Percentiles rank a stretch among this genome's conserved stretches.
Conservation (phyloP, 64 coral and sea anemone species). For the Stichodactyla mertensii region DNA sequence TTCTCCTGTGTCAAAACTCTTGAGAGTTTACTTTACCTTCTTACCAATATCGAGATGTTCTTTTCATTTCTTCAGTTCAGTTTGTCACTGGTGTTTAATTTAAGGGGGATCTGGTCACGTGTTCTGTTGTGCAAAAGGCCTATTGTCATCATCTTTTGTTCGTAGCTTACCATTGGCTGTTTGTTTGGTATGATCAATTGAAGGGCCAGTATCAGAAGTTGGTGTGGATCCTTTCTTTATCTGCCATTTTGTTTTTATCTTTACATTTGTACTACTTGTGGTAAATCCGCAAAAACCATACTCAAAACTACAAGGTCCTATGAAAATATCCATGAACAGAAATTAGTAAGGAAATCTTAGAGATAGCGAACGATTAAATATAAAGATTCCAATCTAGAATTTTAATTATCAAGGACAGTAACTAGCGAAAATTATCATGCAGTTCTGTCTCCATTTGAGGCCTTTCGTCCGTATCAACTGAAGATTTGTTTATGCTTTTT, state of each 20-base stretch:
- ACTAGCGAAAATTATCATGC: too few relatives aligned
- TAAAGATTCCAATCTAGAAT: background rate
- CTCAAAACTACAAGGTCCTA: constrained; percentile 34
- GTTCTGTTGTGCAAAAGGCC: too few relatives aligned
- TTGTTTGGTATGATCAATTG: constrained; percentile 24
- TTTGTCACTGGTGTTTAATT: too few relatives aligned
- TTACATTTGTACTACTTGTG: background rate
- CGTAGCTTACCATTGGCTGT: background rate
- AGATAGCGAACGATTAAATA: background rate
- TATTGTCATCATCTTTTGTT: too few relatives aligned
- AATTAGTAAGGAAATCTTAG: background rate
- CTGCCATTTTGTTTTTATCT: constrained; percentile 5
- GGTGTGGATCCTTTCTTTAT: constrained; percentile 36
- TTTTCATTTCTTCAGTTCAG: too few relatives aligned
- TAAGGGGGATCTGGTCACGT: too few relatives aligned
- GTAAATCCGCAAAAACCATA: constrained; percentile 29
- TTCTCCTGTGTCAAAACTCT: too few relatives aligned
- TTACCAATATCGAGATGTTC: too few relatives aligned
- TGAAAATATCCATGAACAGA: background rate
- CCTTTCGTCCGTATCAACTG: too few relatives aligned
- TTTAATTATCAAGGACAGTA: background rate
- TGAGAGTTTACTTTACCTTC: too few relatives aligned
- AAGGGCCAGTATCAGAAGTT: constrained; percentile 29
- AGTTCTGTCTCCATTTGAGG: too few relatives aligned
- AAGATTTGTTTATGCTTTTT: too few relatives aligned